phyloP scores from a whole-genome alignment of 1,140 invertebrate genomes.

The Drosophila athabasca region DNA sequence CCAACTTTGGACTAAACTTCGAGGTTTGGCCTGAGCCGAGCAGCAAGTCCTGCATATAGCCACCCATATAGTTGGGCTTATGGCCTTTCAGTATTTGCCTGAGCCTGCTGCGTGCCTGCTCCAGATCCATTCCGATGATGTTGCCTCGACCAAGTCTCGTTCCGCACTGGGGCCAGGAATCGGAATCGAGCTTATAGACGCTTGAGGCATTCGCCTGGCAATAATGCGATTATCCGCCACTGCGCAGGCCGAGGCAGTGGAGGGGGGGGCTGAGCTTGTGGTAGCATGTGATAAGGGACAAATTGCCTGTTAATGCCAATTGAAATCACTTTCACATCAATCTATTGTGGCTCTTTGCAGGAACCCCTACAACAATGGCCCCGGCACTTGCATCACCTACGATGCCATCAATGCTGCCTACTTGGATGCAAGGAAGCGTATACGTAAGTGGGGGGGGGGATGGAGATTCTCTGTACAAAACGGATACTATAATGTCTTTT shows the following conservation, averaged over 20 bases:
- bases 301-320: conserved; percentile 65
- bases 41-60: conserved; percentile 23
- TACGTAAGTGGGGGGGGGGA: conserved; percentile 87
- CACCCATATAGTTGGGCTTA: conserved; percentile 11
- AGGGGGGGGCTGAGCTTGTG: conserved; percentile 26
- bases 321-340: conserved; percentile 41
- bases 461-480: not conserved
- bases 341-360: conserved; percentile 50
- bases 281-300: conserved; percentile 67
- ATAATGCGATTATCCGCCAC: conserved; percentile 77
- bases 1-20: not conserved
- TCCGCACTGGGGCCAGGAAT: conserved; percentile 33
- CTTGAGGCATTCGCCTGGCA: conserved; percentile 55
- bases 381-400: conserved; percentile 94
- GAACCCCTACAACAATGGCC: conserved; percentile 84
- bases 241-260: conserved; percentile 35
- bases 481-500: not conserved
- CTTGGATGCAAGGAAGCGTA: conserved; percentile 92
- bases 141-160: conserved; percentile 25
- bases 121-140: conserved; percentile 44
- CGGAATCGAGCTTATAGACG: conserved; percentile 7
- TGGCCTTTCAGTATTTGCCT: conserved; percentile 43
- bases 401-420: conserved; percentile 95
- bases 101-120: conserved; percentile 41
- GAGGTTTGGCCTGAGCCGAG: not conserved